Percentiles rank a stretch among this genome's conserved stretches.
These are phyloP conservation scores for Poecilia picta DNA, from an alignment of 2,797 vertebrate species.

Conservation along the genomic window DNA sequence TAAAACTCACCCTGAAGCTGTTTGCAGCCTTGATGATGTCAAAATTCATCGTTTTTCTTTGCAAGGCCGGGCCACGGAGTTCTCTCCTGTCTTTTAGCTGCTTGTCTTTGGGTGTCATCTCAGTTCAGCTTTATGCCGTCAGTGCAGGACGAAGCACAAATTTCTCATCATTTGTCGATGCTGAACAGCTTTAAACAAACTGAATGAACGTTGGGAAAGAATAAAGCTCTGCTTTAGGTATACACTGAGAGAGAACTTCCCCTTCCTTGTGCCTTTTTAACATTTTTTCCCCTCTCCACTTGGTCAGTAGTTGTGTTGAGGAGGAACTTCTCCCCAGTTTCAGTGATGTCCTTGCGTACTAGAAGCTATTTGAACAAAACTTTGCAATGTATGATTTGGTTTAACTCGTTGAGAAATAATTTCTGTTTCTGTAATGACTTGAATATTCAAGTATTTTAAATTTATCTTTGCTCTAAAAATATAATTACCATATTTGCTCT, in stretches of 20 bases:
- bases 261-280: constrained; percentile 1
- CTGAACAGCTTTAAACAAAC: background rate
- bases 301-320: constrained; percentile 25
- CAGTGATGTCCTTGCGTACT: constrained; percentile 31
- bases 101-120: constrained; percentile 2
- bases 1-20: background rate
- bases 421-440: background rate
- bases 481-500: background rate
- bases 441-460: background rate
- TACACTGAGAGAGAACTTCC: constrained; percentile 5
- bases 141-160: constrained; percentile 1
- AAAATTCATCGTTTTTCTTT: constrained; percentile 4
- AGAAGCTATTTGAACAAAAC: background rate
- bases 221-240: background rate
- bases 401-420: background rate
- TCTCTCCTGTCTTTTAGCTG: background rate
- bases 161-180: background rate
- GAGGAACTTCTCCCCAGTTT: constrained; percentile 5
- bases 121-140: background rate
- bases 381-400: background rate
- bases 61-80: background rate
- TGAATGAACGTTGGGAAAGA: background rate
- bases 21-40: constrained; percentile 1
- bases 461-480: background rate
- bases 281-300: constrained; percentile 10